Evolutionary conservation across 2,797 vertebrate genomes (phyloP), one percentile per base, ranked within the genome.

Genomic region (Bovichtus variegatus): DNA sequence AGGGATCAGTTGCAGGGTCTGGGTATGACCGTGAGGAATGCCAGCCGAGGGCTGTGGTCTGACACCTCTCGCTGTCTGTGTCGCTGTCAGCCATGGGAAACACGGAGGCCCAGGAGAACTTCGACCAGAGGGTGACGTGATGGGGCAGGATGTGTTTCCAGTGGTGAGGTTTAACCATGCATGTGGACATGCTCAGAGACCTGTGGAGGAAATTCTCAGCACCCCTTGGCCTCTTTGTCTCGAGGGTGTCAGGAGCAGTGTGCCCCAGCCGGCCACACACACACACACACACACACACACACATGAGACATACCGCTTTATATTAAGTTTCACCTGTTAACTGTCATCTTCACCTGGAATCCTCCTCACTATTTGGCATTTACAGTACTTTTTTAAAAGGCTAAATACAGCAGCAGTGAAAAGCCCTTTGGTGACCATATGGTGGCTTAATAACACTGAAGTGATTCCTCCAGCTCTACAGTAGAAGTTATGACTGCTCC

Each of bases 91-190:
- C 74, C 82, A 86, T 89, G 91, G 90, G 91, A 95, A 93, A 91
- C 76, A n/a, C 51, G 68, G 80, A 69, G 51, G 82, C 79, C 71
- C 84, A 82, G 86, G 87, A 93, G 89, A 78, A 84, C 80, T 84
- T 57, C 9, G 63, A 84, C 84, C 87, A 90, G 85, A 76, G 86
- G 87, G 78, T 88, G 87, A 92, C 80, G 83, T 91, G 89, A 91
- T 92, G 83, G 91, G 89, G 84, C 91, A 93, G 93, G 90, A 94
- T 93, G 87, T 89, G 84, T 93, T 94, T 94, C 89, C 89, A 94
- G 89, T 90, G 87, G 86, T 90, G 78, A 89, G 64, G 70, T 85
- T 88, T 81, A 91, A 91, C 89, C 89, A 81, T 89, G 88, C 83
- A 81, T 92, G 83, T 76, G 79, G 90, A 92, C 90, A 92, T 83